Evolutionary conservation across 1,140 invertebrate genomes (phyloP).

Genomic region (Bombyx mori): DNA sequence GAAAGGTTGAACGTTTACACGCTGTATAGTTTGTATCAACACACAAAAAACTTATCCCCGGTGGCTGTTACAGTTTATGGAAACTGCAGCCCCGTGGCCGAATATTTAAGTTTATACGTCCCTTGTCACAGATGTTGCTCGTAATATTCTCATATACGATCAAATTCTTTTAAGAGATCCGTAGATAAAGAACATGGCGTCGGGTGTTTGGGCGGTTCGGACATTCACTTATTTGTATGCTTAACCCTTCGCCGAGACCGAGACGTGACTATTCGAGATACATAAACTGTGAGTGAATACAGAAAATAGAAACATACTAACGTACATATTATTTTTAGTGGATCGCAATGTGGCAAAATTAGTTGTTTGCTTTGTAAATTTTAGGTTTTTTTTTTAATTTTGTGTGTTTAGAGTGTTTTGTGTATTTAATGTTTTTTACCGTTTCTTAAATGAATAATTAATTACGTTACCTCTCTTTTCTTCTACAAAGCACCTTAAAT

Average conservation of each 20-base stretch:
- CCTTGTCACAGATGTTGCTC: constrained; percentile 65
- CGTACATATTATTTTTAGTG: constrained; percentile 34
- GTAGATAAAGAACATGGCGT: constrained; percentile 64
- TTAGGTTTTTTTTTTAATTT: neutral
- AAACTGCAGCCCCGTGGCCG: constrained; percentile 17
- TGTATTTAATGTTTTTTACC: too few relatives aligned
- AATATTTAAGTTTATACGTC: constrained; percentile 64
- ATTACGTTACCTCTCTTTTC: too few relatives aligned
- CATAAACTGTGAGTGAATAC: constrained; percentile 70
- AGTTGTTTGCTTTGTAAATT: neutral
- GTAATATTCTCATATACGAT: constrained; percentile 69
- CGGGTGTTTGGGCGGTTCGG: constrained; percentile 61
- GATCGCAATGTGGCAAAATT: neutral
- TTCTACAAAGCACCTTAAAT: too few relatives aligned
- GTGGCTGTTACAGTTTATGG: constrained; percentile 1
- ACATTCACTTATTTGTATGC: constrained; percentile 70
- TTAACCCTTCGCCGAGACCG: constrained; percentile 55
- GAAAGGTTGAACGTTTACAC: too few relatives aligned
- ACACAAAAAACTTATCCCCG: neutral
- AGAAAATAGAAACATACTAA: constrained; percentile 71
- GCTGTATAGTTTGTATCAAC: too few relatives aligned
- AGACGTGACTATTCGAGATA: constrained; percentile 70
- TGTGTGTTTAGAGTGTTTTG: too few relatives aligned
- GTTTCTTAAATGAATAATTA: too few relatives aligned
- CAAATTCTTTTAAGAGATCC: constrained; percentile 70